Evolutionary conservation across 1,140 invertebrate species (phyloP).

Genomic region (Halictus rubicundus): DNA sequence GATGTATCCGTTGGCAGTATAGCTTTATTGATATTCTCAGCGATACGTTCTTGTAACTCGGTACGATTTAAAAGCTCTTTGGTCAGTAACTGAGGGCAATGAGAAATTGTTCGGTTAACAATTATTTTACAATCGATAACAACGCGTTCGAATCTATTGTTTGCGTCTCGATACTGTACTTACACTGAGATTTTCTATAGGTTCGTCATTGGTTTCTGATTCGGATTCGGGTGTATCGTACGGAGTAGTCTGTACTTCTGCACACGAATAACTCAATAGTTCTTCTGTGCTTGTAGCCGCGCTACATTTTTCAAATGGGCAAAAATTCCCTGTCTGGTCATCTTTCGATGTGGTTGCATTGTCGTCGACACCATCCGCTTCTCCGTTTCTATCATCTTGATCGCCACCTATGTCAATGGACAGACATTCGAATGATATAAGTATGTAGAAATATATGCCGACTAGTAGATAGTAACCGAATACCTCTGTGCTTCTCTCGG

Average conservation of each 20-base stretch:
- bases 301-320: constrained; percentile 61
- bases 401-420: no score
- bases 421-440: no score
- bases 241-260: constrained; percentile 75
- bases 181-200: constrained; percentile 78
- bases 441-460: no score
- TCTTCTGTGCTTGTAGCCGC: constrained; percentile 76
- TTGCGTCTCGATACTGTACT: constrained; percentile 39
- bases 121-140: no score
- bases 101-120: not conserved
- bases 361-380: not conserved
- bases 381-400: not conserved
- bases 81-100: constrained; percentile 68
- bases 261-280: constrained; percentile 67
- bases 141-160: not conserved
- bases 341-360: not conserved
- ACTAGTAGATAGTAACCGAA: no score
- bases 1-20: constrained; percentile 68
- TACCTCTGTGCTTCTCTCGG: not conserved
- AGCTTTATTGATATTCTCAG: constrained; percentile 80
- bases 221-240: constrained; percentile 69
- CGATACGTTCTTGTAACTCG: constrained; percentile 79
- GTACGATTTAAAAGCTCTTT: constrained; percentile 76
- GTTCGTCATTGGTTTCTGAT: constrained; percentile 69
- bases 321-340: not conserved